These are phyloP conservation scores for Ectemnius cavifrons DNA, from an alignment of 2,888 invertebrate genomes.

Conservation along the genomic window DNA sequence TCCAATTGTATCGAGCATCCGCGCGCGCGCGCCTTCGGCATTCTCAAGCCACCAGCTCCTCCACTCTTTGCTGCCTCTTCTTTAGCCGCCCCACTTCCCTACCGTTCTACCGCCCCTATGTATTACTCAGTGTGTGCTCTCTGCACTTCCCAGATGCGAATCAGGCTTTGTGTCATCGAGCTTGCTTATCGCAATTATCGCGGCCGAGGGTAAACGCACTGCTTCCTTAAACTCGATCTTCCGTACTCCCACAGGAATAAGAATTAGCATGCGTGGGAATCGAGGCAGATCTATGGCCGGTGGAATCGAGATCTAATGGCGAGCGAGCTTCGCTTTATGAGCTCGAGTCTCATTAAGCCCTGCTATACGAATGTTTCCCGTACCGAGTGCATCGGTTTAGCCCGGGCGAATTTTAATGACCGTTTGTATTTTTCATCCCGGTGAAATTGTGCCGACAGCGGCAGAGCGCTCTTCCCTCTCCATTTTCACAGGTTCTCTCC, in stretches of 20 bases:
- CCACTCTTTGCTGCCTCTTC: slow-evolving; percentile 4
- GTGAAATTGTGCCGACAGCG: too few relatives aligned
- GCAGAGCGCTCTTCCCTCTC: too few relatives aligned
- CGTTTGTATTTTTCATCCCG: too few relatives aligned
- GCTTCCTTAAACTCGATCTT: slow-evolving; percentile 9
- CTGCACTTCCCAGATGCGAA: slow-evolving; percentile 55
- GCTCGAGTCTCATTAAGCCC: too few relatives aligned
- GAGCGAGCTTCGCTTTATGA: too few relatives aligned
- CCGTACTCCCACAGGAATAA: background rate
- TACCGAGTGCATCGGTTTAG: too few relatives aligned
- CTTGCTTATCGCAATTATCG: slow-evolving; percentile 62
- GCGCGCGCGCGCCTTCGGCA: slow-evolving; percentile 12
- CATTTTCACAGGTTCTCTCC: too few relatives aligned
- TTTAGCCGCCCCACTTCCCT: background rate
- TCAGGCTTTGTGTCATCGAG: slow-evolving; percentile 56
- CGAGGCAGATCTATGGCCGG: slow-evolving; percentile 28
- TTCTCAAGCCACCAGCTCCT: too few relatives aligned
- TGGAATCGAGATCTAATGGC: slow-evolving; percentile 25
- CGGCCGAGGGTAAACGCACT: slow-evolving; percentile 35
- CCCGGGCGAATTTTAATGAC: too few relatives aligned
- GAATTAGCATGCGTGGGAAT: slow-evolving; percentile 37
- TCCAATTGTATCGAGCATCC: slow-evolving; percentile 38
- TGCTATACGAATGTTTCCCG: too few relatives aligned
- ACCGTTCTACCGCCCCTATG: slow-evolving; percentile 19
- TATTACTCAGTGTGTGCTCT: slow-evolving; percentile 16